Percentiles rank a stretch among this genome's conserved stretches.
These are phyloP conservation scores for Clytia hemisphaerica DNA, from an alignment of 30 jellyfish, hydroid and myxozoan genomes.

Conservation along the genomic window DNA sequence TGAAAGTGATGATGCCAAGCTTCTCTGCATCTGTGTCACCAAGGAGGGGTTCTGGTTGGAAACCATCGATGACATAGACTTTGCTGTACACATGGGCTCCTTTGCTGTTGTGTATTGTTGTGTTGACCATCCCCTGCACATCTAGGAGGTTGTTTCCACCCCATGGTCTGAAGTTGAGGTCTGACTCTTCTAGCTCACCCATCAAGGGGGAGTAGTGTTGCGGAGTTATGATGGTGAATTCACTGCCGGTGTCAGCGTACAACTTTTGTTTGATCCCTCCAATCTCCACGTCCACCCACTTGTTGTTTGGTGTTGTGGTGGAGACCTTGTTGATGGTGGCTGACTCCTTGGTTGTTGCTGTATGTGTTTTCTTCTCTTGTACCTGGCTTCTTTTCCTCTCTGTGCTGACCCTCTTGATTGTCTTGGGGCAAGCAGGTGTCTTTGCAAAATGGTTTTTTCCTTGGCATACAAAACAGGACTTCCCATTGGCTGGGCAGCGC, in stretches of 20 bases:
- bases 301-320: not conserved
- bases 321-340: not conserved
- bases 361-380: slow-evolving; percentile 22
- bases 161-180: slow-evolving; percentile 14
- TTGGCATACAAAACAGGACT: not conserved
- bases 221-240: slow-evolving; percentile 26
- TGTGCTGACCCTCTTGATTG: not conserved
- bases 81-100: not conserved
- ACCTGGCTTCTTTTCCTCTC: not conserved
- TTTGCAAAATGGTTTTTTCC: slow-evolving; percentile 20
- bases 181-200: slow-evolving; percentile 21
- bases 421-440: slow-evolving; percentile 20
- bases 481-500: slow-evolving; percentile 8
- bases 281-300: slow-evolving; percentile 12
- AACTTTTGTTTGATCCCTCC: slow-evolving; percentile 7
- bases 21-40: too few relatives aligned
- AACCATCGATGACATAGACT: too few relatives aligned
- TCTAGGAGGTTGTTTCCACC: slow-evolving; percentile 11
- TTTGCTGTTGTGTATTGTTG: slow-evolving; percentile 1
- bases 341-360: slow-evolving; percentile 13
- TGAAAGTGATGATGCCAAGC: too few relatives aligned
- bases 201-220: slow-evolving; percentile 11
- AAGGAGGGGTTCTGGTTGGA: too few relatives aligned
- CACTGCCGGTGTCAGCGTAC: slow-evolving; percentile 27
- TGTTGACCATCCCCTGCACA: not conserved